Conservation (phyloP, 1,140 invertebrate genomes). For the Schlechtendalia chinensis region DNA sequence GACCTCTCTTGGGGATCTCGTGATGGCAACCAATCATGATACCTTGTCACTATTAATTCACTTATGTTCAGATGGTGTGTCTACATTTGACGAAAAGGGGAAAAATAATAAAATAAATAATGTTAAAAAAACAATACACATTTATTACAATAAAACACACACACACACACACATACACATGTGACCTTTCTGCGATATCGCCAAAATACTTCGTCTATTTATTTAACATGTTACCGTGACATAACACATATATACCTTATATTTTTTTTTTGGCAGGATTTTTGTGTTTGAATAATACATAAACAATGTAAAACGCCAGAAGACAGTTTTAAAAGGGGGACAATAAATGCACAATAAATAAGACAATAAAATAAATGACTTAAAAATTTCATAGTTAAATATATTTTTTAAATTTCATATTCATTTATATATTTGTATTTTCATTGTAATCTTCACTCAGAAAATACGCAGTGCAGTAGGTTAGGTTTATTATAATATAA, state of each 20-base stretch:
- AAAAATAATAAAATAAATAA: slow-evolving; percentile 47
- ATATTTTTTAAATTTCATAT: neutral
- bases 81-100: slow-evolving; percentile 36
- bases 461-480: neutral
- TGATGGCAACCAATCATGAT: slow-evolving; percentile 46
- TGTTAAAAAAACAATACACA: slow-evolving; percentile 35
- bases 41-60: slow-evolving; percentile 48
- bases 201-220: slow-evolving; percentile 40
- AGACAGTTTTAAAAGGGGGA: slow-evolving; percentile 24
- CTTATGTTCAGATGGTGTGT: slow-evolving; percentile 32
- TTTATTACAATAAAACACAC: slow-evolving; percentile 16
- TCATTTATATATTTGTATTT: neutral
- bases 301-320: slow-evolving; percentile 15
- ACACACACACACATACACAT: slow-evolving; percentile 34
- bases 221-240: slow-evolving; percentile 37
- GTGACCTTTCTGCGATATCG: slow-evolving; percentile 49
- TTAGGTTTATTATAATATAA: neutral
- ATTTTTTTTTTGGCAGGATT: slow-evolving; percentile 34
- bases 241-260: slow-evolving; percentile 30
- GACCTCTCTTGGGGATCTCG: slow-evolving; percentile 31
- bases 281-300: slow-evolving; percentile 31
- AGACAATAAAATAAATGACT: slow-evolving; percentile 23
- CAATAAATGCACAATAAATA: slow-evolving; percentile 32
- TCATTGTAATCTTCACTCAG: neutral
- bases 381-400: slow-evolving; percentile 5